A percentile compares a stretch with the other conserved stretches of the same genome.
phyloP scores from a whole-genome alignment of 1,140 invertebrate genomes.

The Apis laboriosa region DNA sequence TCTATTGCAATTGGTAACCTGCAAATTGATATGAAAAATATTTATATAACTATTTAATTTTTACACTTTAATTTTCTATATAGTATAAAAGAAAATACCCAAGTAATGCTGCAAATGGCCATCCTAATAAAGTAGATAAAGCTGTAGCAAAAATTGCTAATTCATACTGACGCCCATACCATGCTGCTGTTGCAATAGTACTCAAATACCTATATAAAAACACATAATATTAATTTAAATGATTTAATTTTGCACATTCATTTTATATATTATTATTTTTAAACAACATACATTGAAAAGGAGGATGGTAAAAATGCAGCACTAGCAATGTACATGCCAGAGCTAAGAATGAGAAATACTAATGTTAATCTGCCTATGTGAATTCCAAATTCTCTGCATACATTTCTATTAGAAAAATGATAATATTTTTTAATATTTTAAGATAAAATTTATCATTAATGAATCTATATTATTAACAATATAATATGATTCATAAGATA shows the following conservation, averaged over 20 bases:
- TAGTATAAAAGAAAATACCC: conserved; percentile 81
- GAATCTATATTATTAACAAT: neutral
- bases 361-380: conserved; percentile 93
- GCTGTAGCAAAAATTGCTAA: conserved; percentile 93
- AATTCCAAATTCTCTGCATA: conserved; percentile 94
- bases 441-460: neutral
- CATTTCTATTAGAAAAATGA: conserved; percentile 84
- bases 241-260: conserved; percentile 12
- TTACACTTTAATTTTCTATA: conserved; percentile 11
- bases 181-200: conserved; percentile 90
- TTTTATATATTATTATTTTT: conserved; percentile 31
- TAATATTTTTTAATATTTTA: conserved; percentile 16
- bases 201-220: conserved; percentile 84
- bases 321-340: conserved; percentile 95
- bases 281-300: conserved; percentile 91
- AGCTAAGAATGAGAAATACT: conserved; percentile 90
- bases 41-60: conserved; percentile 28
- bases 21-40: conserved; percentile 53
- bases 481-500: conserved; percentile 44
- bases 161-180: conserved; percentile 90
- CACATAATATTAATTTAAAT: conserved; percentile 23
- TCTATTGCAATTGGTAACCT: conserved; percentile 94
- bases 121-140: conserved; percentile 88
- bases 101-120: conserved; percentile 95
- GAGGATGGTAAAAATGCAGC: conserved; percentile 96